A percentile compares a stretch with the other conserved stretches of the same genome.
These are phyloP conservation scores for Cataglyphis hispanica DNA, from an alignment of 1,140 invertebrate species.

Conservation along the genomic window DNA sequence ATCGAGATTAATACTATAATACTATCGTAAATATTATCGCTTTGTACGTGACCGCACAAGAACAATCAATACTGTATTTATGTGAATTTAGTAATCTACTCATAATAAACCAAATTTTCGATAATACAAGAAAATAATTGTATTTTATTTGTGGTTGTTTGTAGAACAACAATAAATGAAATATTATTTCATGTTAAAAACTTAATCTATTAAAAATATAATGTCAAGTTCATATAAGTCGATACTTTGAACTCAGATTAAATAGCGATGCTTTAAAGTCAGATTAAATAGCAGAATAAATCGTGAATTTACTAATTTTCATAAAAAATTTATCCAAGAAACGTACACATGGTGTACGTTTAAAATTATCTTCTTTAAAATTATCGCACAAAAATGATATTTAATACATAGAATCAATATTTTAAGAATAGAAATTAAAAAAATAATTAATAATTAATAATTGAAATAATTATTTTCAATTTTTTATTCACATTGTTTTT, in stretches of 20 bases:
- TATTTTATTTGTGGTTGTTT: too few relatives aligned
- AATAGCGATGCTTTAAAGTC: not conserved
- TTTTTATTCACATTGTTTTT: not conserved
- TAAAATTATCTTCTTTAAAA: not conserved
- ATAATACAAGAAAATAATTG: too few relatives aligned
- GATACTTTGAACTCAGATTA: constrained; percentile 1
- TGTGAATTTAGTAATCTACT: too few relatives aligned
- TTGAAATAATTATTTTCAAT: not conserved
- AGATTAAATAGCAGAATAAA: not conserved
- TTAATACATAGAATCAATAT: not conserved
- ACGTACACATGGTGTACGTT: too few relatives aligned
- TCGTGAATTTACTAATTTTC: not conserved
- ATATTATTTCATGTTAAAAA: too few relatives aligned
- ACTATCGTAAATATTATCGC: constrained; percentile 43
- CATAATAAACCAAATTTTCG: too few relatives aligned
- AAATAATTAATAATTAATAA: too few relatives aligned
- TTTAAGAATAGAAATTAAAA: too few relatives aligned
- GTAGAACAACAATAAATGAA: too few relatives aligned
- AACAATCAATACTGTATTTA: not conserved
- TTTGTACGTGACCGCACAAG: constrained; percentile 13
- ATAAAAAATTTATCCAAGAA: not conserved
- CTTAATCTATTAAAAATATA: too few relatives aligned
- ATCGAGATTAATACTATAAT: constrained; percentile 55
- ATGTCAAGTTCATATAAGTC: not conserved
- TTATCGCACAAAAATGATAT: not conserved